Evolutionary conservation across 2,888 invertebrate species (phyloP), one percentile per base, ranked within the genome.

Genomic region (Tenthredo notha): DNA sequence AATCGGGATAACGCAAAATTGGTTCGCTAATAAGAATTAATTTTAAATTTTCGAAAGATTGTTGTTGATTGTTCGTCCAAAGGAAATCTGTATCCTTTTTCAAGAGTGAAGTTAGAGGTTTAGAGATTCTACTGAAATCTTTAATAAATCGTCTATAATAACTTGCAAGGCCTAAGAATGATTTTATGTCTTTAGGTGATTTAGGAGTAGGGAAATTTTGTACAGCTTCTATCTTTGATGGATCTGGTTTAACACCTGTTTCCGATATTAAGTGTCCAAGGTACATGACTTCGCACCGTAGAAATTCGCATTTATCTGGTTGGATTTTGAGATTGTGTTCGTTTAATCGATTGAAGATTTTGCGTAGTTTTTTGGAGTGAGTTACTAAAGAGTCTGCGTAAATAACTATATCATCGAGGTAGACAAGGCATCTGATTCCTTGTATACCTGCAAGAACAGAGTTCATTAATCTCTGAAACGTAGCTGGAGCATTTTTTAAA

Each of bases 141-240:
- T 82, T 18, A 5, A 92, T 90, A 74, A 92, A 92, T 65, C 89
- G 86, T 10, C 92, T 37, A 80, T 92, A 93, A 84, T 92, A 93
- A 0, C 91, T 89, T 0, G 87, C 85, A 15, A 91, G 86, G 29
- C 92, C 92, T 18, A 92, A 58, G 47, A 92, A 92, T 47, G 86
- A 83, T 86, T 88, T 89, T 0, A 90, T 85, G 18, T 89, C 87
- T 77, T 87, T 89, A 0, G 84, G 37, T 10, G 54, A 83, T 29
- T 82, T 85, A 0, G 90, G 90, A 0, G 12, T 61, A 7, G 88
- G 89, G 1, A 88, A 89, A 67, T 89, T 85, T 75, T 74, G 40
- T 29, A 90, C 84, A 2, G 87, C 85, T 84, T 85, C 84, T 5
- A 88, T 47, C 77, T 89, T 89, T 25, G 85, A 84, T 1, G 87